phyloP scores from a whole-genome alignment of 1,140 invertebrate genomes.

The Sycobia sp. region DNA sequence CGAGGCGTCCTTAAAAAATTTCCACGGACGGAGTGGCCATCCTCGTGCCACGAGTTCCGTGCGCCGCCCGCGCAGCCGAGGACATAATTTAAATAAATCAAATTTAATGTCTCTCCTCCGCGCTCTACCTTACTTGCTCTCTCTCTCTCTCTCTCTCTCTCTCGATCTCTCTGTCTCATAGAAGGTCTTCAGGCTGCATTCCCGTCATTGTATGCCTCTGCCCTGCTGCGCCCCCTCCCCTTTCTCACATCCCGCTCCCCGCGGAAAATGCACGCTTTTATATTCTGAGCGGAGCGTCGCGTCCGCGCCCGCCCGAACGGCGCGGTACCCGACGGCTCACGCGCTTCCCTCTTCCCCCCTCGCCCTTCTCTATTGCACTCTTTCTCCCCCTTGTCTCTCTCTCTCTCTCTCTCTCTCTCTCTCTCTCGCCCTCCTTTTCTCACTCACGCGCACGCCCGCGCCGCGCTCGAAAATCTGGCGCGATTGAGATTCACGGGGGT shows the following conservation, averaged over 20 bases:
- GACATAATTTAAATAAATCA: constrained; percentile 26
- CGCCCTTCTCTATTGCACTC: too few species aligned
- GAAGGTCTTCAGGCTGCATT: too few species aligned
- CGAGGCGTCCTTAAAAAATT: too few species aligned
- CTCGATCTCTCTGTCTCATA: too few species aligned
- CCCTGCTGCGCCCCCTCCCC: neutral
- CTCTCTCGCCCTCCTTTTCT: too few species aligned
- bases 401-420: too few species aligned
- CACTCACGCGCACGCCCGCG: too few species aligned
- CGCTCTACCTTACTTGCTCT: neutral
- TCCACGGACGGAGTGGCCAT: too few species aligned
- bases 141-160: constrained; percentile 1
- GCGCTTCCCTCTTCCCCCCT: neutral
- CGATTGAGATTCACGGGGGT: constrained; percentile 48
- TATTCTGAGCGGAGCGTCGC: constrained; percentile 42
- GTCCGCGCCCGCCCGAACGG: neutral
- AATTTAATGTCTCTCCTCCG: constrained; percentile 5
- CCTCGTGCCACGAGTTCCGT: too few species aligned
- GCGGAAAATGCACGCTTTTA: constrained; percentile 38
- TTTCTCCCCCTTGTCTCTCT: too few species aligned
- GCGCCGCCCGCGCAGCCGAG: too few species aligned
- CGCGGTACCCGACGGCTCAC: neutral
- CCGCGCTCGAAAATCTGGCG: constrained; percentile 44
- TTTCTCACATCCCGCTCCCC: neutral
- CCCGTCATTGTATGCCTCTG: neutral